These are phyloP conservation scores for Eugnorisma glareosa DNA, from an alignment of 2,888 invertebrate genomes.

Conservation along the genomic window DNA sequence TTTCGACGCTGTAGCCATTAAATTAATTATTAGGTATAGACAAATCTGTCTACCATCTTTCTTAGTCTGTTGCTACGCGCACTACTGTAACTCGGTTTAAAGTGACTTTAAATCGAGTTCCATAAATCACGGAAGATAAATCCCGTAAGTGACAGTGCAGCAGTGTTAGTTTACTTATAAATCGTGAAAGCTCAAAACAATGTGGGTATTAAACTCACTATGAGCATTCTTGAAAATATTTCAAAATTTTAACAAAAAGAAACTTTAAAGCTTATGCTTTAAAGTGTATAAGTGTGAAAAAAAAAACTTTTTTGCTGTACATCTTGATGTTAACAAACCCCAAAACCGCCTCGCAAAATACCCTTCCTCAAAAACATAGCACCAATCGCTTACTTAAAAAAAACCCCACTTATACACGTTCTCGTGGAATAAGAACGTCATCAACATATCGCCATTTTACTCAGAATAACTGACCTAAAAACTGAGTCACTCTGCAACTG, in stretches of 20 bases:
- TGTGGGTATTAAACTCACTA: not conserved
- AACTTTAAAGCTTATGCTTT: too few species aligned
- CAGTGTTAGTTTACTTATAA: too few species aligned
- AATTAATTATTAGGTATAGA: not conserved
- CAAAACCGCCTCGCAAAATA: not conserved
- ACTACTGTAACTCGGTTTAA: not conserved
- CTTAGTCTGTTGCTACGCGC: not conserved
- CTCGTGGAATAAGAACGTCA: constrained; percentile 62
- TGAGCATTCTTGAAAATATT: not conserved
- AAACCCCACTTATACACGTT: constrained; percentile 57
- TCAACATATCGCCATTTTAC: constrained; percentile 67
- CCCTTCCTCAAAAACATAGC: constrained; percentile 12
- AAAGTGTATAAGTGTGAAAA: too few species aligned
- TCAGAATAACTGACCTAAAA: constrained; percentile 79
- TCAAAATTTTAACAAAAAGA: not conserved
- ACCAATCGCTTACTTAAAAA: constrained; percentile 31
- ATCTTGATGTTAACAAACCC: too few species aligned
- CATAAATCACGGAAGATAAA: too few species aligned
- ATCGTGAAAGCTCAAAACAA: too few species aligned
- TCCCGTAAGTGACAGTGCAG: too few species aligned
- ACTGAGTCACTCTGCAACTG: constrained; percentile 65
- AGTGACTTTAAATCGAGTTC: too few species aligned
- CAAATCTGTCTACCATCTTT: not conserved
- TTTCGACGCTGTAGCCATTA: not conserved
- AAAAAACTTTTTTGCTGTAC: too few species aligned